Evolutionary conservation across 2,888 invertebrate species (phyloP).

Genomic region (Eupithecia dodoneata): DNA sequence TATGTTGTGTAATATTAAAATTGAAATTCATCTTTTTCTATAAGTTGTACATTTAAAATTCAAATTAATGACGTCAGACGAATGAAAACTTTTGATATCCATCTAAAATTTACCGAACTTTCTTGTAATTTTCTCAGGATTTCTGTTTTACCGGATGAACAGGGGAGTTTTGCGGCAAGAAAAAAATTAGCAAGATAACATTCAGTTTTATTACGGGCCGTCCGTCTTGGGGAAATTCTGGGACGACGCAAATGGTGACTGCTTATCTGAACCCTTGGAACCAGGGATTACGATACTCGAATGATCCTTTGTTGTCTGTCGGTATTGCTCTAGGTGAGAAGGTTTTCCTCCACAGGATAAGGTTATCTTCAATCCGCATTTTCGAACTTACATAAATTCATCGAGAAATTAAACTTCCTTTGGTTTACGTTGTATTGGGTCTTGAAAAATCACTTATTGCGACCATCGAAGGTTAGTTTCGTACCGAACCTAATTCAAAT

Average conservation of each 20-base stretch:
- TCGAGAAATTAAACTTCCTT: neutral
- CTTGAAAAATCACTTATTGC: no score
- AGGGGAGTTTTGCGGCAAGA: conserved; percentile 52
- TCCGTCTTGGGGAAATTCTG: conserved; percentile 65
- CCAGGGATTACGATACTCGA: conserved; percentile 38
- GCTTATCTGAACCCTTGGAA: conserved; percentile 57
- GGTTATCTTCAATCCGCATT: neutral
- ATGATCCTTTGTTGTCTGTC: conserved; percentile 18
- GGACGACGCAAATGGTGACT: conserved; percentile 64
- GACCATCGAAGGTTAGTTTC: no score
- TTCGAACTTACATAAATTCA: neutral
- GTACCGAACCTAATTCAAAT: no score
- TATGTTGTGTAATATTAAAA: neutral
- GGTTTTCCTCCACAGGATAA: neutral
- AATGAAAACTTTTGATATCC: conserved; percentile 54
- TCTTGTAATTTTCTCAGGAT: conserved; percentile 57
- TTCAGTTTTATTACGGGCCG: conserved; percentile 69
- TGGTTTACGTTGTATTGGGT: neutral
- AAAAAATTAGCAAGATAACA: conserved; percentile 76
- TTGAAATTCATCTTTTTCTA: neutral
- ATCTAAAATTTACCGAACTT: conserved; percentile 49
- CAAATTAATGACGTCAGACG: conserved; percentile 15
- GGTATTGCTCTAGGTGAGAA: conserved; percentile 2
- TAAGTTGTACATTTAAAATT: neutral
- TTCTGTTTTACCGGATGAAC: conserved; percentile 51